These are phyloP conservation scores for Puma concolor DNA, from an alignment of 2,113 vertebrate genomes.

Conservation along the genomic window DNA sequence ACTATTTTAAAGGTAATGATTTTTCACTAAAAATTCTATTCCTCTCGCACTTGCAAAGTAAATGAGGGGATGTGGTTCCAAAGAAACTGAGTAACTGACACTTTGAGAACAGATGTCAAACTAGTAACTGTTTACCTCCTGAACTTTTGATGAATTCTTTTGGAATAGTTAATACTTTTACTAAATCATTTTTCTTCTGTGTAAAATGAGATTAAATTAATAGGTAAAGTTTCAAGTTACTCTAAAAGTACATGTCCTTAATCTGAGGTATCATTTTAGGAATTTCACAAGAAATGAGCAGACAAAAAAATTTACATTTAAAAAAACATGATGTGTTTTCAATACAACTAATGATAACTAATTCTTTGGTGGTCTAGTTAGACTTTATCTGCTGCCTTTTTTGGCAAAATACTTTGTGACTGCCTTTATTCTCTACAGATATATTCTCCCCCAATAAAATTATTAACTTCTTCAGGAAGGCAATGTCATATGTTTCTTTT, in stretches of 20 bases:
- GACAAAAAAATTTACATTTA: constrained; percentile 42
- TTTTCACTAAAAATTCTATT: not conserved
- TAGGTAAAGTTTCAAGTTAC: constrained; percentile 28
- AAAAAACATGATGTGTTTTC: constrained; percentile 4
- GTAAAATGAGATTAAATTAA: constrained; percentile 40
- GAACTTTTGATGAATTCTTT: not conserved
- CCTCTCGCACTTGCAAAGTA: not conserved
- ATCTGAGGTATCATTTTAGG: constrained; percentile 20
- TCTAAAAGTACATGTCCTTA: constrained; percentile 34
- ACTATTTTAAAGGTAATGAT: not conserved
- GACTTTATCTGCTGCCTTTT: not conserved
- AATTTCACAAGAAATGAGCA: constrained; percentile 24
- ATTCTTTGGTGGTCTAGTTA: not conserved
- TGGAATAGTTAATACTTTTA: not conserved
- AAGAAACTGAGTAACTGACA: not conserved
- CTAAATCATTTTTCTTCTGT: constrained; percentile 10
- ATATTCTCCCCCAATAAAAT: not conserved
- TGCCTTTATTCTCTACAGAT: constrained; percentile 11
- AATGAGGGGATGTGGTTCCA: not conserved
- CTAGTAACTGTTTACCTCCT: not conserved
- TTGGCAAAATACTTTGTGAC: not conserved
- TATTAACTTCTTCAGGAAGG: not conserved
- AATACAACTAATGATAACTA: not conserved
- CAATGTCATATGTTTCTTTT: not conserved
- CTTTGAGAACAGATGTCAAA: not conserved